These are phyloP conservation scores for Harmothoe impar DNA, from an alignment of 2,888 invertebrate species.

Conservation along the genomic window DNA sequence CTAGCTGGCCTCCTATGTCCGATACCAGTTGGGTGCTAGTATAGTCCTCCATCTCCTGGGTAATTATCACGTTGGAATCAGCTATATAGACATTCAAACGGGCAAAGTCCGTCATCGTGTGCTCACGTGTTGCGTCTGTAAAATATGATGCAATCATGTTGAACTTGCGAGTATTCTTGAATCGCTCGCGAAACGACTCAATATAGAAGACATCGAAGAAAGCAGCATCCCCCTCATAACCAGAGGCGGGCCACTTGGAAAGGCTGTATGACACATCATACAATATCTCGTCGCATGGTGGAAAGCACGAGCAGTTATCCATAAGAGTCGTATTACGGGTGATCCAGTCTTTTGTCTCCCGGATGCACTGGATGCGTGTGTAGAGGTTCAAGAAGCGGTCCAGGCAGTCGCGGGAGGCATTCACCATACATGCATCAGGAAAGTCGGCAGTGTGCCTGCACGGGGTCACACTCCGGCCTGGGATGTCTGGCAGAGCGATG, in stretches of 20 bases:
- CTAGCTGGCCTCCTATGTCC: slow-evolving; percentile 71
- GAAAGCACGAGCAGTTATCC: slow-evolving; percentile 69
- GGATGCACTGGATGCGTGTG: slow-evolving; percentile 67
- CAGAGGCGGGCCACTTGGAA: slow-evolving; percentile 71
- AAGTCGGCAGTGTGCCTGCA: slow-evolving; percentile 67
- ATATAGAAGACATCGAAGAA: slow-evolving; percentile 70
- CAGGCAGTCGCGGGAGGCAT: slow-evolving; percentile 68
- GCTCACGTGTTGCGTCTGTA: slow-evolving; percentile 65
- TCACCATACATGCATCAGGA: slow-evolving; percentile 68
- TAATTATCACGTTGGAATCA: slow-evolving; percentile 71
- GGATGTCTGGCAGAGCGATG: slow-evolving; percentile 65
- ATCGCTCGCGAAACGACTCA: slow-evolving; percentile 68
- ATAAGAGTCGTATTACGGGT: slow-evolving; percentile 68
- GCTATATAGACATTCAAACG: slow-evolving; percentile 72
- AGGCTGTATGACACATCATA: slow-evolving; percentile 71
- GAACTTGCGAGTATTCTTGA: slow-evolving; percentile 67
- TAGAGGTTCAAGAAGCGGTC: slow-evolving; percentile 63
- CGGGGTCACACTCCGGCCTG: slow-evolving; percentile 26
- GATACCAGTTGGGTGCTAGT: slow-evolving; percentile 70
- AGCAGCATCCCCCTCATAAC: slow-evolving; percentile 71
- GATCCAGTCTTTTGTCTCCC: slow-evolving; percentile 64
- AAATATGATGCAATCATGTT: slow-evolving; percentile 66
- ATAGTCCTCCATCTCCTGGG: slow-evolving; percentile 70
- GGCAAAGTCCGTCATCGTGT: slow-evolving; percentile 71
- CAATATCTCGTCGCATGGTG: slow-evolving; percentile 70